Evolutionary conservation across 2,113 vertebrate genomes (phyloP).

Genomic region (Seriola rivoliana): DNA sequence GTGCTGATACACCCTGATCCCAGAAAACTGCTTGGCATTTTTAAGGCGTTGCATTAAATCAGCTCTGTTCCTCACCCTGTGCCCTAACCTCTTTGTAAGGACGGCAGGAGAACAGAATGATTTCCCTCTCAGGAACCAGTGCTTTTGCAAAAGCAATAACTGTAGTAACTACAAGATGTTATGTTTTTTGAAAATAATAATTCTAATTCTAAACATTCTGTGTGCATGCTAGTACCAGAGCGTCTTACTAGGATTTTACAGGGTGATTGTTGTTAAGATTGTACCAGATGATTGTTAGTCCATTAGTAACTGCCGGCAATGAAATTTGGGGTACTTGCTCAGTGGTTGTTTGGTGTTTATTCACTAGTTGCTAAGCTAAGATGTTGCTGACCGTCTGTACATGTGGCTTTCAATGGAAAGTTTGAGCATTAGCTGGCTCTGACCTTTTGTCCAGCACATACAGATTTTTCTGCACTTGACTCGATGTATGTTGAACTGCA

Average conservation of each 20-base stretch:
- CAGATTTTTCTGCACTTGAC: too few species aligned
- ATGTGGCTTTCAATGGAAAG: too few species aligned
- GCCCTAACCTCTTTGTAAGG: neutral
- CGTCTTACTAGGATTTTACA: neutral
- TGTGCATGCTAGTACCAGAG: neutral
- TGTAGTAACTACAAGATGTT: neutral
- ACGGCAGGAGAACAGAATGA: neutral
- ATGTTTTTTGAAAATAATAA: neutral
- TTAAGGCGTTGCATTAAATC: constrained; percentile 16
- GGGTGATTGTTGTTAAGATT: neutral
- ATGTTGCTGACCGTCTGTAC: too few species aligned
- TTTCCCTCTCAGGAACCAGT: neutral
- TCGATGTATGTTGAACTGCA: too few species aligned
- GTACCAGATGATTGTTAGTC: neutral
- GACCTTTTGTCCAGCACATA: too few species aligned
- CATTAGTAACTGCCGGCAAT: neutral
- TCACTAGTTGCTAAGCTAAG: too few species aligned
- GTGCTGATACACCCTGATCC: neutral
- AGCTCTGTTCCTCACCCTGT: neutral
- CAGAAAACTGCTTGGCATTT: neutral
- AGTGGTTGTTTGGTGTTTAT: too few species aligned
- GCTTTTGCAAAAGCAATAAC: neutral
- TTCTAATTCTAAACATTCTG: neutral
- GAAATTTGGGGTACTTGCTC: neutral
- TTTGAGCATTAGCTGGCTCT: too few species aligned